phyloP scores from a whole-genome alignment of 2,888 invertebrate species.

The Leptopilina drosophilae region DNA sequence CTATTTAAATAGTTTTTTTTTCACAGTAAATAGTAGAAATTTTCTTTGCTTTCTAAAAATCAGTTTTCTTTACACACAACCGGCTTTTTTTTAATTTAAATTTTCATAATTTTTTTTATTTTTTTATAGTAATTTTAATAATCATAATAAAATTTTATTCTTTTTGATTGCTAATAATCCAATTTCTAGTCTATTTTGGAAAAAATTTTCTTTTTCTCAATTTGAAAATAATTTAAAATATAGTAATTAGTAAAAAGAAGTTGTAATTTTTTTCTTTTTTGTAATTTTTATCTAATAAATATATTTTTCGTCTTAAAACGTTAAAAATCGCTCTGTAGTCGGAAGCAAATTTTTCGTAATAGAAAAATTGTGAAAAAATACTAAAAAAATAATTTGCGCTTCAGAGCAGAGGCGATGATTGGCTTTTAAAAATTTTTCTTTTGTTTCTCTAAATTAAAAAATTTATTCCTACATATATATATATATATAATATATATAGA shows the following conservation, averaged over 20 bases:
- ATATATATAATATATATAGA: too few species aligned
- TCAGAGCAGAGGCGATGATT: conserved; percentile 51
- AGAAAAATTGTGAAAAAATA: conserved; percentile 57
- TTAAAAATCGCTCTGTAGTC: conserved; percentile 62
- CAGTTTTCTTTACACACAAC: conserved; percentile 14
- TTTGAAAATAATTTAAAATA: too few species aligned
- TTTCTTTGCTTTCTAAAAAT: conserved; percentile 7
- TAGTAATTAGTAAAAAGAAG: too few species aligned
- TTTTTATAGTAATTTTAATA: too few species aligned
- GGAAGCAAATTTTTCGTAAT: conserved; percentile 62
- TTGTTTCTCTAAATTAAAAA: conserved; percentile 31
- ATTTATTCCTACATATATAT: not conserved
- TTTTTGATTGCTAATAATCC: too few species aligned
- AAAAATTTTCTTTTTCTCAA: not conserved
- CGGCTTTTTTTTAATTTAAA: conserved; percentile 8
- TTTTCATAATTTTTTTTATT: not conserved
- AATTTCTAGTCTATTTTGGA: too few species aligned
- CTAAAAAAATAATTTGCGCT: conserved; percentile 48
- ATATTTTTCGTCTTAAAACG: conserved; percentile 48
- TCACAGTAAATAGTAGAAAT: too few species aligned
- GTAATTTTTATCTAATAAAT: not conserved
- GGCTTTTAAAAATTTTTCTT: conserved; percentile 19
- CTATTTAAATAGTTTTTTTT: not conserved
- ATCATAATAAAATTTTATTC: not conserved
- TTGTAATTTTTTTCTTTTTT: conserved; percentile 6